Base-by-base conservation (phyloP, 2,888 invertebrate species). In the Marasmarcha lunaedactyla region DNA sequence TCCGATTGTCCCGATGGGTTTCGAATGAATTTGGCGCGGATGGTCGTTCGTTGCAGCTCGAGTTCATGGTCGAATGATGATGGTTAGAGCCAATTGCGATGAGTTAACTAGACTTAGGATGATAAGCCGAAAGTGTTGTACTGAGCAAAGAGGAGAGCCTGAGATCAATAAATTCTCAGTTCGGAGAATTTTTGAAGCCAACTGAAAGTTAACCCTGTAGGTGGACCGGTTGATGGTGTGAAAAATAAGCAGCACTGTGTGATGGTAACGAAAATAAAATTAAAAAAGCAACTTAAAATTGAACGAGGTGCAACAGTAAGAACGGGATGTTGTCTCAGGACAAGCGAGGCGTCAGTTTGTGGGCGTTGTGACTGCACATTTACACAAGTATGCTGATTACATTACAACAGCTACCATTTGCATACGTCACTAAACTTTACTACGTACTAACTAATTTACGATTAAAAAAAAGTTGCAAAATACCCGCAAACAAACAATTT, bases 141-240 rank as follows among this genome's bases (percentile, higher is more conserved):
- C 86, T 59, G 88, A 90, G 91, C 91, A 92, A 92, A 92, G 92
- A 92, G 92, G 91, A 92, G 91, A 91, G 90, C 79, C 91, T 91
- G 91, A 88, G 88, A 72, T 89, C 86, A 87, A 70, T 68, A 61
- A 54, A 68, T 73, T 78, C 79, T 78, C 79, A 71, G 74, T 65
- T 30, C 57, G 64, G 79, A 77, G 71, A 71, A 77, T 60, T 63
- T 69, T 62, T 53, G 68, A 78, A 78, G 78, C 81, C 79, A 79
- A 79, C 79, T 73, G 60, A 72, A 74, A 77, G 78, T 79, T 77
- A 77, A 79, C 83, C 81, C 83, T 81, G 79, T 77, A 77, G 74
- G 81, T 83, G 79, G 81, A 83, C 83, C 81, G 81, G 66, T 73
- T 76, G 72, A 76, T 78, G 78, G 74, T 77, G 76, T 30, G 77